Conservation (phyloP, 2,888 invertebrate species). For the Lycia hirtaria region DNA sequence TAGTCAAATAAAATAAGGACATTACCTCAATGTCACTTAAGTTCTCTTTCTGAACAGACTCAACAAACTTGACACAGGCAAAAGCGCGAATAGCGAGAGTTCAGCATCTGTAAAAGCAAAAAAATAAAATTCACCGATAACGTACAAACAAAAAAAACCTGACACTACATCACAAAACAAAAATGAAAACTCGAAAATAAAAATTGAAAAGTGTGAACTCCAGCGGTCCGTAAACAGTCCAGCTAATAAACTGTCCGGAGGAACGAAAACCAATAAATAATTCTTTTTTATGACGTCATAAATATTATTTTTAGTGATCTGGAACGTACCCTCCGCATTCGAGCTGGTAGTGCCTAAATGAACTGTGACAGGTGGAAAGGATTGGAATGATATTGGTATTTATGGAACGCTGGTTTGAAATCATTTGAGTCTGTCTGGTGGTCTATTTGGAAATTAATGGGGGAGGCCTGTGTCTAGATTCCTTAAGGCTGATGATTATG, state of each 20-base stretch:
- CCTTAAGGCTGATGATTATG: no score
- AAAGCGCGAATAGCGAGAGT: no score
- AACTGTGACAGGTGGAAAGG: constrained; percentile 12
- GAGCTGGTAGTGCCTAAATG: constrained; percentile 16
- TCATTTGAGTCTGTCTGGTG: no score
- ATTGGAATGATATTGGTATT: not conserved
- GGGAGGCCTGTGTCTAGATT: no score
- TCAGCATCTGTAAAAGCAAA: no score
- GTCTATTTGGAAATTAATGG: no score
- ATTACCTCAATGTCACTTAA: no score
- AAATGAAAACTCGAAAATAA: constrained; percentile 8
- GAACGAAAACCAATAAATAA: constrained; percentile 27
- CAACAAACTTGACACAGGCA: no score
- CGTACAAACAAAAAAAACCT: not conserved
- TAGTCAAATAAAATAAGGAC: no score
- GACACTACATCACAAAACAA: constrained; percentile 1
- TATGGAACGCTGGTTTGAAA: not conserved
- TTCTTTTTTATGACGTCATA: constrained; percentile 29
- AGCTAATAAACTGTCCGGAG: constrained; percentile 13
- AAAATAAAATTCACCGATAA: no score
- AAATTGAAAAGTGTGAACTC: constrained; percentile 20
- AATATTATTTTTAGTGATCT: constrained; percentile 32
- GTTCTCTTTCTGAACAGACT: no score
- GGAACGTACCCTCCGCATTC: constrained; percentile 15
- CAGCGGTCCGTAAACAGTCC: constrained; percentile 16